Percentiles rank a stretch among this genome's conserved stretches.
Evolutionary conservation across 2,113 vertebrate genomes (phyloP).

Genomic region (Megaptera novaeangliae): DNA sequence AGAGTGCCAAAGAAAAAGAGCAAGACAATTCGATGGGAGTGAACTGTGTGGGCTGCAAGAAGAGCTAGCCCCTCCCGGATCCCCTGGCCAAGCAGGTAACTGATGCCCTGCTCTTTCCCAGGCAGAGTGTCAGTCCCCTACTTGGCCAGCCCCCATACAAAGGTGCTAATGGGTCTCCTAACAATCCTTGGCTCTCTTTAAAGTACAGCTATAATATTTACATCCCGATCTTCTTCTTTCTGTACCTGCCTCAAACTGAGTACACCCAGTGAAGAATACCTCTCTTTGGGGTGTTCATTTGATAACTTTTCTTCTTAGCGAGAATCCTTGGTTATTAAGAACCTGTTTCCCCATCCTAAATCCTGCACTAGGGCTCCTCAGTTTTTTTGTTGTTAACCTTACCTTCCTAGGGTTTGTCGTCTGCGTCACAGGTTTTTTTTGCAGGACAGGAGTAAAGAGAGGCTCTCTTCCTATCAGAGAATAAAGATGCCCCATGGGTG

Average conservation of each 20-base stretch:
- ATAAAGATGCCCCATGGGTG: neutral
- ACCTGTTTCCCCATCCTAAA: neutral
- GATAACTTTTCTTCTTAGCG: neutral
- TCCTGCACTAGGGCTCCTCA: neutral
- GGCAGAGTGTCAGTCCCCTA: too few species aligned
- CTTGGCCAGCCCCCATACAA: neutral
- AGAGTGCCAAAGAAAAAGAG: neutral
- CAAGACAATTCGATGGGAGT: fast-evolving
- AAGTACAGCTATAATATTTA: neutral
- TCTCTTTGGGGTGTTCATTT: neutral
- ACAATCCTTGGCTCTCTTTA: neutral
- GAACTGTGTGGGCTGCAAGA: neutral
- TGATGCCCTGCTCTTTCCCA: neutral
- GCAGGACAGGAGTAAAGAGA: neutral
- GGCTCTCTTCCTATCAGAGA: neutral
- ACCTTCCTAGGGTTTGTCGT: neutral
- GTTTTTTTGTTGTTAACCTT: neutral
- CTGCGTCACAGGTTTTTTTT: neutral
- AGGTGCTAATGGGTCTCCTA: neutral
- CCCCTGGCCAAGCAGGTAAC: neutral
- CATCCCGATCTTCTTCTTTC: neutral
- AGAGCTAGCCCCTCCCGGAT: neutral
- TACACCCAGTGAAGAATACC: neutral
- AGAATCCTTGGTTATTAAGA: neutral
- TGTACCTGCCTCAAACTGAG: neutral